Percentiles rank a stretch among this genome's conserved stretches.
These are phyloP conservation scores for Rhabdophis nuchalis DNA, from an alignment of 2,797 vertebrate genomes.

Conservation along the genomic window DNA sequence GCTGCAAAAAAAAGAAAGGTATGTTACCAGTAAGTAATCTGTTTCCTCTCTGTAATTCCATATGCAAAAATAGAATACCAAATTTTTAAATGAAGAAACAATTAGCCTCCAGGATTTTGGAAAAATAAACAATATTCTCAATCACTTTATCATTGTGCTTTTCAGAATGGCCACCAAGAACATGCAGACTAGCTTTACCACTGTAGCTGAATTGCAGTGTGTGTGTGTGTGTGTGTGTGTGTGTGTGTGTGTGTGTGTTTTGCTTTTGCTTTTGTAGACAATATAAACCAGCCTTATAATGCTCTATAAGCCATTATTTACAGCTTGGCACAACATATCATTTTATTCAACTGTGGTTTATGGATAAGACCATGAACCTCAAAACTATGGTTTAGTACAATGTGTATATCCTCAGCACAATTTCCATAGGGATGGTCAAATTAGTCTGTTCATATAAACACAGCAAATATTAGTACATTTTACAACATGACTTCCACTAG, in stretches of 20 bases:
- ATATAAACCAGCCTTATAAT: neutral
- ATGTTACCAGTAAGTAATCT: conserved; percentile 34
- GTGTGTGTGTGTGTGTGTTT: no score
- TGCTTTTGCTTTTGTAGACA: neutral
- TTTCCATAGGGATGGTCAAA: neutral
- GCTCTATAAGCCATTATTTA: neutral
- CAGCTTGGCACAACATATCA: neutral
- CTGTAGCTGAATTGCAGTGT: neutral
- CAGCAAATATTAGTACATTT: neutral
- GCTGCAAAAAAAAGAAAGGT: conserved; percentile 30
- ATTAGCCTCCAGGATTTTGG: neutral
- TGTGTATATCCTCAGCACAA: neutral
- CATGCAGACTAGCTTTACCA: neutral
- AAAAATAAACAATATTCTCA: neutral
- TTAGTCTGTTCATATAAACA: neutral
- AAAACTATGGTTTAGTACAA: neutral
- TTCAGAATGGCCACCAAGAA: neutral
- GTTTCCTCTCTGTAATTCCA: neutral
- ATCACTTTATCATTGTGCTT: neutral
- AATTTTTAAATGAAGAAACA: neutral
- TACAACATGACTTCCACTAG: neutral
- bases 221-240: no score
- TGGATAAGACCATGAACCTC: neutral
- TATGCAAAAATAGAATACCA: conserved; percentile 1
- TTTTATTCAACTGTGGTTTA: neutral